Base-by-base conservation (phyloP, 1,140 invertebrate genomes). In the Lutraria rhynchaena region DNA sequence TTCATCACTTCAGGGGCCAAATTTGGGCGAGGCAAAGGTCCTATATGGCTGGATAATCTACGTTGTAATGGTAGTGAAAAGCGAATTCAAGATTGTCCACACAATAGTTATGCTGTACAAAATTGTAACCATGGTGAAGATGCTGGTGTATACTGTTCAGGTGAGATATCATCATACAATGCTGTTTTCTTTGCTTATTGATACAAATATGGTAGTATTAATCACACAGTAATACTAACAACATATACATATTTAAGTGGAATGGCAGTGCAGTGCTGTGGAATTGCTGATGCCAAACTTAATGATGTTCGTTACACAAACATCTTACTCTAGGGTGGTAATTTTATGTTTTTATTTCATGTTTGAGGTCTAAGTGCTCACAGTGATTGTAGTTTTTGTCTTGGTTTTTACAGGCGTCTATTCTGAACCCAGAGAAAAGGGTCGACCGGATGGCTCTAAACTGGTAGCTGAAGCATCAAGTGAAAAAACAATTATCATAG, bases 11-110 rank as follows among this genome's bases (percentile, higher is more conserved):
- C n/a, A 71, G 63, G 60, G 5, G 81, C 63, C 22, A 24, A 65
- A 9, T 83, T 76, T 61, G 82, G 77, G 13, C 44, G 58, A 35
- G 91, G 93, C 22, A 84, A 41, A n/a, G 82, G 84, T 2, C 85
- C 83, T 17, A 73, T 85, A 11, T 77, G 85, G 71, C 17, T 86
- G 63, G 81, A 81, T 49, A 85, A 86, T 77, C 24, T 83, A 15
- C 29, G 49, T 24, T 83, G 83, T 51, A n/a, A 15, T 22, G 83
- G 83, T 4, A 81, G 73, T n/a, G 82, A 85, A 49, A 24, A 69
- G 5, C 24, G 24, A 15, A 19, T 83, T 2, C 60, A 73, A 31
- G 67, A 83, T 24, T 85, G 81, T 69, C 44, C 63, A 22, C 74
- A 78, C 41, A 73, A 65, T 13, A 71, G 71, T 29, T 70, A 75